A percentile compares a stretch with the other conserved stretches of the same genome.
These are phyloP conservation scores for Leptopilina myrica DNA, from an alignment of 2,888 invertebrate genomes.

Conservation along the genomic window DNA sequence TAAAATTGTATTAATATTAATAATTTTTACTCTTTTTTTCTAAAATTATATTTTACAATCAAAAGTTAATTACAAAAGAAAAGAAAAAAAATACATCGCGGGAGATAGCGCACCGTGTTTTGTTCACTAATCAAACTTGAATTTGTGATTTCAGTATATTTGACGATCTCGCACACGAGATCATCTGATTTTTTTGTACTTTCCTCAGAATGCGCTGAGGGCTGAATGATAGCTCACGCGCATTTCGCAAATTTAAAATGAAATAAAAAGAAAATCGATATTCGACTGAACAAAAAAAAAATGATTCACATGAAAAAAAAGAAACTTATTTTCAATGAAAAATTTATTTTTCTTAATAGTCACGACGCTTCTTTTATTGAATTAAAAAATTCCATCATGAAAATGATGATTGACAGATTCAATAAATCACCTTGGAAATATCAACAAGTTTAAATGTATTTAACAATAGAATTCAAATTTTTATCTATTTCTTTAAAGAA, in stretches of 20 bases:
- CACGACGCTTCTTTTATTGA: no score
- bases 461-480: no score
- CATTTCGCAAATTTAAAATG: slow-evolving; percentile 25
- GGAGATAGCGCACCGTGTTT: slow-evolving; percentile 58
- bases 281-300: slow-evolving; percentile 12
- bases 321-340: no score
- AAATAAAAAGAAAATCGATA: background rate
- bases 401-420: no score
- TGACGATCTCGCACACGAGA: slow-evolving; percentile 58
- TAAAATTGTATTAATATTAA: no score
- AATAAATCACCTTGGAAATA: no score
- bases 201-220: slow-evolving; percentile 41
- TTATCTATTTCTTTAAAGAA: no score
- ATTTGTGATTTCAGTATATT: slow-evolving; percentile 71
- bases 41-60: background rate
- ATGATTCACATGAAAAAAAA: background rate
- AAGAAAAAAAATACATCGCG: background rate
- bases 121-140: slow-evolving; percentile 68
- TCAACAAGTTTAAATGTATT: no score
- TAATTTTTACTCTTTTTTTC: background rate
- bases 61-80: background rate
- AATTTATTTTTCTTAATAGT: no score
- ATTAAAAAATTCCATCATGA: no score
- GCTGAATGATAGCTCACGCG: slow-evolving; percentile 37
- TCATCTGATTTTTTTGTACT: slow-evolving; percentile 52